phyloP scores from a whole-genome alignment of 2,113 vertebrate genomes.

The Laterallus jamaicensis region DNA sequence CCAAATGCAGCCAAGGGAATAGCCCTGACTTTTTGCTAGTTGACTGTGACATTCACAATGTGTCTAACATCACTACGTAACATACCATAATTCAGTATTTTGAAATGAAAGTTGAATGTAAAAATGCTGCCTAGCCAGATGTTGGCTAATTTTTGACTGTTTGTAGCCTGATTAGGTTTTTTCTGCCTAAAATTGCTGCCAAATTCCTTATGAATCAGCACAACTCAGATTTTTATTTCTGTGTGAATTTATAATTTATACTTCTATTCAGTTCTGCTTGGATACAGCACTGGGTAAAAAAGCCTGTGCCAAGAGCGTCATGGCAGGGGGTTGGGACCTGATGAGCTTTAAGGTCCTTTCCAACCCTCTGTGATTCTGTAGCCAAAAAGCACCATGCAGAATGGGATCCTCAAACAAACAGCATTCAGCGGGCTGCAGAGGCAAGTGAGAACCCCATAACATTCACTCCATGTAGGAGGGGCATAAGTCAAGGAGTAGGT shows the following conservation, averaged over 20 bases:
- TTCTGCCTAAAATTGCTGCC: neutral
- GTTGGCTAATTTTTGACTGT: neutral
- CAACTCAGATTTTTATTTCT: neutral
- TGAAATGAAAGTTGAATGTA: neutral
- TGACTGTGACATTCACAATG: neutral
- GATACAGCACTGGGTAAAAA: neutral
- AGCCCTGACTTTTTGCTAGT: neutral
- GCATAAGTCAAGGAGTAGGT: neutral
- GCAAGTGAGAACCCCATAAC: neutral
- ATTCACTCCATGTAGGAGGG: neutral
- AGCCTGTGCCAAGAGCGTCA: neutral
- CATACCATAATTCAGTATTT: neutral
- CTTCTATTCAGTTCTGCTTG: neutral
- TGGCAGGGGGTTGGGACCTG: neutral
- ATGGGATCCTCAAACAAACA: neutral
- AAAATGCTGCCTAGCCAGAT: neutral
- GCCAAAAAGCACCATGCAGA: accelerated
- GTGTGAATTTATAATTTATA: neutral
- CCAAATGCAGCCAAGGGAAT: neutral
- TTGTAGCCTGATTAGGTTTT: neutral
- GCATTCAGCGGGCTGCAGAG: neutral
- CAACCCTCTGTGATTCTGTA: no score
- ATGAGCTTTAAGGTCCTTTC: no score
- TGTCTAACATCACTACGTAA: neutral
- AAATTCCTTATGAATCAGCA: neutral